Percentiles rank a stretch among this genome's conserved stretches.
phyloP scores from a whole-genome alignment of 2,113 vertebrate genomes.

The Paramisgurnus dabryanus region DNA sequence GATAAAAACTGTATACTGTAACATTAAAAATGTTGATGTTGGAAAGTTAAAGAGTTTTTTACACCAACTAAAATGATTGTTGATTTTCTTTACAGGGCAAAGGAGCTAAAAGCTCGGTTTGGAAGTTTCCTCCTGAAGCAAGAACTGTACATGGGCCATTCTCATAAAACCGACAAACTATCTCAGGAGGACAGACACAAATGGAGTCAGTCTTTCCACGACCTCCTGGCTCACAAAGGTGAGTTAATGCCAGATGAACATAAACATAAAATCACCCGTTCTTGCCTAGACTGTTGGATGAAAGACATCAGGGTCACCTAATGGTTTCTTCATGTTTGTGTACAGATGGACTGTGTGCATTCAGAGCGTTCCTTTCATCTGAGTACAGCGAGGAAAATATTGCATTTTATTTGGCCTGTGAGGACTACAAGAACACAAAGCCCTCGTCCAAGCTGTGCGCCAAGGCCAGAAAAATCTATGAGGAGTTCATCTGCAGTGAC shows the following conservation, averaged over 20 bases:
- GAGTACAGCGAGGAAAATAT: conserved; percentile 97
- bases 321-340: conserved; percentile 27
- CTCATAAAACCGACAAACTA: conserved; percentile 68
- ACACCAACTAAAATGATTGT: not conserved
- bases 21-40: not conserved
- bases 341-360: conserved; percentile 85
- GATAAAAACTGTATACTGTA: too few relatives aligned
- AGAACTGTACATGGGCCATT: conserved; percentile 65
- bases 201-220: conserved; percentile 90
- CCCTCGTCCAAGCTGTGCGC: conserved; percentile 76
- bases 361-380: conserved; percentile 86
- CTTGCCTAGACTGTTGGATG: not conserved
- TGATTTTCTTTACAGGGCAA: conserved; percentile 76
- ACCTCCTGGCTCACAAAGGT: conserved; percentile 89
- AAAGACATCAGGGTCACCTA: conserved; percentile 22
- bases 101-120: conserved; percentile 89
- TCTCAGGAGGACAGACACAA: conserved; percentile 78
- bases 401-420: conserved; percentile 93
- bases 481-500: conserved; percentile 85
- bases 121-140: conserved; percentile 86
- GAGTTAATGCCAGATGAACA: conserved; percentile 63
- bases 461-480: conserved; percentile 89
- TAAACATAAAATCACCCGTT: not conserved
- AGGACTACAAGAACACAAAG: conserved; percentile 85
- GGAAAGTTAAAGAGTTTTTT: not conserved